phyloP scores from a whole-genome alignment of 2,113 vertebrate genomes.

The Maccullochella peelii region DNA sequence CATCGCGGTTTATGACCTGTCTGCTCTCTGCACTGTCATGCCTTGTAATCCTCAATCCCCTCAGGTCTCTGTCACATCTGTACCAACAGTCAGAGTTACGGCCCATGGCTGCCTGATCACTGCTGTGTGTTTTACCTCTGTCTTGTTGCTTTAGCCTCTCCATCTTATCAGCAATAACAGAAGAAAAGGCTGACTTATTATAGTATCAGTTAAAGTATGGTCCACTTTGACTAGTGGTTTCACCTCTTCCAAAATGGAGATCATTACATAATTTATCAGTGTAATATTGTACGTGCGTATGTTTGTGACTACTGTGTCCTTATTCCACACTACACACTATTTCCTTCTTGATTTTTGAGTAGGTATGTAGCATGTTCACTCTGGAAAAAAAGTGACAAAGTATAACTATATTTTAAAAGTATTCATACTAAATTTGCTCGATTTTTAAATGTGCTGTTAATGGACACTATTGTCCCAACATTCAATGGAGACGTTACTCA shows the following conservation, averaged over 20 bases:
- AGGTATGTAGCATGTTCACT: not conserved
- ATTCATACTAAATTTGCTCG: not conserved
- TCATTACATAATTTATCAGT: not conserved
- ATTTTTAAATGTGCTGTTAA: not conserved
- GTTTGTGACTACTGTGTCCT: not conserved
- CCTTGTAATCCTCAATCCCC: constrained; percentile 8
- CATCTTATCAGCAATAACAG: not conserved
- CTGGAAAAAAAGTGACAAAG: not conserved
- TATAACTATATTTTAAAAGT: not conserved
- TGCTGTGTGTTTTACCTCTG: constrained; percentile 6
- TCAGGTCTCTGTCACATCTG: constrained; percentile 35
- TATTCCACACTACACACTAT: not conserved
- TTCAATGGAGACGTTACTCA: no score
- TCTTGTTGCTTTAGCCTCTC: constrained; percentile 18
- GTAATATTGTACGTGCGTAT: not conserved
- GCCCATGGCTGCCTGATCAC: constrained; percentile 5
- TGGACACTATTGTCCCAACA: not conserved
- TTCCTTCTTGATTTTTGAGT: not conserved
- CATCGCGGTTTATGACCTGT: not conserved
- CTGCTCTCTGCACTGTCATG: not conserved
- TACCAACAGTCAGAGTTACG: not conserved
- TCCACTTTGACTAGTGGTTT: not conserved
- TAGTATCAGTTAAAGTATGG: not conserved
- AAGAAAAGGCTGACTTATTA: not conserved
- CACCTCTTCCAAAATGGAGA: not conserved